Conservation (phyloP, 1,140 invertebrate genomes). For the Drosophila bipectinata region DNA sequence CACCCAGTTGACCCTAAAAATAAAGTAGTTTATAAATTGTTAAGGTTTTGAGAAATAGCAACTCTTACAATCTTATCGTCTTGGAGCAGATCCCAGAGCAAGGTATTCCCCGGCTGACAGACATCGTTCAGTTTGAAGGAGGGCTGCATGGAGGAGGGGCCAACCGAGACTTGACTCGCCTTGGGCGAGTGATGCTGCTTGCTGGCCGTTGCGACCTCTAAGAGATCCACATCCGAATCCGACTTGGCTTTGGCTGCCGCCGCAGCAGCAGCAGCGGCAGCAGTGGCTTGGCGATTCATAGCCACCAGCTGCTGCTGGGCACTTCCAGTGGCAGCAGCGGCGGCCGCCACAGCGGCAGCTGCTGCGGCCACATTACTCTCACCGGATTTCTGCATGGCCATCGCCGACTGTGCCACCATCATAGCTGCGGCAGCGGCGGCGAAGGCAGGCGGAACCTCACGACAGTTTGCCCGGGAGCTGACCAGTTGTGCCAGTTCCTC, state of each 20-base stretch:
- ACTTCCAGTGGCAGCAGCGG: conserved; percentile 70
- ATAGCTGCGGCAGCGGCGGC: conserved; percentile 77
- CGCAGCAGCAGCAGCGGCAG: conserved; percentile 63
- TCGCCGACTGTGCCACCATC: conserved; percentile 77
- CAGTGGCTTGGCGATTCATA: conserved; percentile 65
- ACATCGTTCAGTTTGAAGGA: conserved; percentile 91
- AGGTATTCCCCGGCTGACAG: conserved; percentile 94
- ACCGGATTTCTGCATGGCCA: conserved; percentile 75
- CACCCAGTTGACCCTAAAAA: conserved; percentile 90
- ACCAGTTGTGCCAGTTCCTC: conserved; percentile 88
- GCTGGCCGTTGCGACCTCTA: conserved; percentile 32
- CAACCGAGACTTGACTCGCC: conserved; percentile 11
- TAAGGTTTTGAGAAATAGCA: background rate
- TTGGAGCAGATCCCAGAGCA: conserved; percentile 97
- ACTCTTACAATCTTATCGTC: conserved; percentile 94
- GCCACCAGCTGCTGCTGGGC: conserved; percentile 72
- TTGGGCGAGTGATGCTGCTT: conserved; percentile 75
- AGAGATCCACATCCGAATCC: conserved; percentile 61
- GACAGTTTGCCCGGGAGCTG: conserved; percentile 59
- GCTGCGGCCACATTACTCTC: conserved; percentile 70
- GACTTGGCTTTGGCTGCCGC: conserved; percentile 64
- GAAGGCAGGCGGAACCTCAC: conserved; percentile 73
- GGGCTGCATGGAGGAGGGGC: conserved; percentile 72
- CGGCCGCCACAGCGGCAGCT: conserved; percentile 70
- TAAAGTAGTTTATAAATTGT: background rate